phyloP scores from a whole-genome alignment of 2,113 vertebrate genomes.

The Chrysochloris asiatica region DNA sequence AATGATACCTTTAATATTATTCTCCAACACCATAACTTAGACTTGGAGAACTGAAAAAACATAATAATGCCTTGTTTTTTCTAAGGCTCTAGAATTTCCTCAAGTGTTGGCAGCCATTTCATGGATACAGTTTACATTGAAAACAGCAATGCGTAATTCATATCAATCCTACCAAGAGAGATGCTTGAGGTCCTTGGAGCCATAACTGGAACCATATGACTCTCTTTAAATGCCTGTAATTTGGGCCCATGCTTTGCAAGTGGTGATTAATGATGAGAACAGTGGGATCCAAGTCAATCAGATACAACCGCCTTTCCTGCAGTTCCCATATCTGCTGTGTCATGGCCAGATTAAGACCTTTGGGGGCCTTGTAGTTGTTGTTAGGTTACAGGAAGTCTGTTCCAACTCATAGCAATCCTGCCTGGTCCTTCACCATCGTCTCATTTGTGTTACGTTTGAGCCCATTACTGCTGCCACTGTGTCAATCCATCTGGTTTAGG shows the following conservation, averaged over 20 bases:
- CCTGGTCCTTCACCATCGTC: no score
- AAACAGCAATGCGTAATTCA: background rate
- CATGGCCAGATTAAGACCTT: no score
- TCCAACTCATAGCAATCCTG: no score
- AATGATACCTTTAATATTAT: no score
- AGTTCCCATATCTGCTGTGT: background rate
- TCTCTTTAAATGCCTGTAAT: background rate
- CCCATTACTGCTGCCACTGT: no score
- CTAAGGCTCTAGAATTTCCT: background rate
- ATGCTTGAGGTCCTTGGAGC: background rate
- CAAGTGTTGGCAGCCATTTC: background rate
- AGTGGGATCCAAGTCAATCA: background rate
- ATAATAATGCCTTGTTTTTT: background rate
- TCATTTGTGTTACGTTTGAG: no score
- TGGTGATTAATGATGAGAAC: background rate
- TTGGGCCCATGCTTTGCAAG: background rate
- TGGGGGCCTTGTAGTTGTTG: no score
- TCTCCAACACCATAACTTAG: no score
- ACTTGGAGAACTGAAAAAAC: background rate
- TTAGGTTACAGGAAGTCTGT: no score
- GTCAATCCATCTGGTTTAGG: no score
- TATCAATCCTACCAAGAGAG: background rate
- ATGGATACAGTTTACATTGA: background rate
- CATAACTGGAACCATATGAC: background rate
- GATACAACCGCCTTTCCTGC: background rate